Percentiles rank a stretch among this genome's conserved stretches.
Evolutionary conservation across 1,140 invertebrate species (phyloP).

Genomic region (Uloborus diversus): DNA sequence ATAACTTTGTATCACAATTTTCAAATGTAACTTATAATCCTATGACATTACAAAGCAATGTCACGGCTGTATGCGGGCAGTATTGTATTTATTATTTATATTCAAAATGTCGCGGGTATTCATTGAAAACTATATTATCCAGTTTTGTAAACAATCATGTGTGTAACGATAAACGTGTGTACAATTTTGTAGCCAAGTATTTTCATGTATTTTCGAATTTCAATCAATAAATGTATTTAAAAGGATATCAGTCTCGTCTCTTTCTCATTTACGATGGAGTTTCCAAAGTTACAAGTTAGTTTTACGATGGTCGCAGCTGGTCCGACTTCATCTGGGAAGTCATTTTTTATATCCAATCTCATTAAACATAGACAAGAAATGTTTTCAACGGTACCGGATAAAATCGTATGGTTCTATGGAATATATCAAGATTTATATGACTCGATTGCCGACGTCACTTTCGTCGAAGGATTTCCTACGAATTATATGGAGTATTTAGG

Average conservation of each 20-base stretch:
- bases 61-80: conserved; percentile 10
- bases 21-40: not conserved
- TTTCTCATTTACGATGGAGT: not conserved
- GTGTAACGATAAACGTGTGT: not conserved
- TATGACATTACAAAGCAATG: not conserved
- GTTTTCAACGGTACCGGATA: not conserved
- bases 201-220: not conserved
- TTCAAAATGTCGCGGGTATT: not conserved
- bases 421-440: not conserved
- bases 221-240: conserved; percentile 1
- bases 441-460: not conserved
- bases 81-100: conserved; percentile 22
- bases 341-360: not conserved
- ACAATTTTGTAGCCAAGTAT: not conserved
- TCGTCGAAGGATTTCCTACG: conserved; percentile 1
- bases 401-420: conserved; percentile 2
- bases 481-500: conserved; percentile 3
- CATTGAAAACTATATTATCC: not conserved
- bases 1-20: not conserved
- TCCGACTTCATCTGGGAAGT: not conserved
- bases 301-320: not conserved
- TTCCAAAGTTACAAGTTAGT: not conserved
- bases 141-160: not conserved
- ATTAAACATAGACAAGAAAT: not conserved
- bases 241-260: not conserved